phyloP scores from a whole-genome alignment of 2,113 vertebrate species.

The Chinchilla lanigera region DNA sequence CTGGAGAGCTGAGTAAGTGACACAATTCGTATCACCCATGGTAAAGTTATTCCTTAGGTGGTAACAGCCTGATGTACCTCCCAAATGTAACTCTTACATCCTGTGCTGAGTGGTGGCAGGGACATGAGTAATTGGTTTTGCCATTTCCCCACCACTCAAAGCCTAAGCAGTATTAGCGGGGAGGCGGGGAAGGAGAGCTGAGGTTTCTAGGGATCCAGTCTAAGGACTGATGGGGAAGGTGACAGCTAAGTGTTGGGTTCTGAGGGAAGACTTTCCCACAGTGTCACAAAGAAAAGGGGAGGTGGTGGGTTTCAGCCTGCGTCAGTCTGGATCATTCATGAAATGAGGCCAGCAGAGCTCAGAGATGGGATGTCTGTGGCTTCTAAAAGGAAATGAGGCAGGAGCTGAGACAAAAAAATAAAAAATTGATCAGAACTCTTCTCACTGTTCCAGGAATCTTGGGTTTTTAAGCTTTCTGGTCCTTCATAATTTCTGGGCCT shows the following conservation, averaged over 20 bases:
- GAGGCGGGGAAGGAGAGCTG: no score
- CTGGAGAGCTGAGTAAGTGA: background rate
- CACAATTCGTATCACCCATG: background rate
- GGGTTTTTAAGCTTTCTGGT: background rate
- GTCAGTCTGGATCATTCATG: background rate
- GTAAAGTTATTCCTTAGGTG: background rate
- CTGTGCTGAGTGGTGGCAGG: background rate
- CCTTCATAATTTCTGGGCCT: background rate
- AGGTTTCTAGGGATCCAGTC: background rate
- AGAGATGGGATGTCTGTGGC: background rate
- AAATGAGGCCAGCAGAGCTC: background rate
- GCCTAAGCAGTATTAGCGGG: fast-evolving
- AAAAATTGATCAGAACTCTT: background rate
- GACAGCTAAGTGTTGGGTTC: no score
- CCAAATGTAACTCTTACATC: background rate
- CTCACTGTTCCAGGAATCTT: background rate
- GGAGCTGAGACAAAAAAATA: background rate
- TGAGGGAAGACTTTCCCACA: background rate
- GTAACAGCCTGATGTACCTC: background rate
- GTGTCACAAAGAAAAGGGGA: fast-evolving
- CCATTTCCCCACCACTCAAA: background rate
- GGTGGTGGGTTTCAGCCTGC: no score
- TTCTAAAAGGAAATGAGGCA: background rate
- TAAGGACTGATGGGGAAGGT: fast-evolving
- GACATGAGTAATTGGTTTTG: background rate